Base-by-base conservation (phyloP, 2,797 vertebrate genomes). In the Galagoides demidoff region DNA sequence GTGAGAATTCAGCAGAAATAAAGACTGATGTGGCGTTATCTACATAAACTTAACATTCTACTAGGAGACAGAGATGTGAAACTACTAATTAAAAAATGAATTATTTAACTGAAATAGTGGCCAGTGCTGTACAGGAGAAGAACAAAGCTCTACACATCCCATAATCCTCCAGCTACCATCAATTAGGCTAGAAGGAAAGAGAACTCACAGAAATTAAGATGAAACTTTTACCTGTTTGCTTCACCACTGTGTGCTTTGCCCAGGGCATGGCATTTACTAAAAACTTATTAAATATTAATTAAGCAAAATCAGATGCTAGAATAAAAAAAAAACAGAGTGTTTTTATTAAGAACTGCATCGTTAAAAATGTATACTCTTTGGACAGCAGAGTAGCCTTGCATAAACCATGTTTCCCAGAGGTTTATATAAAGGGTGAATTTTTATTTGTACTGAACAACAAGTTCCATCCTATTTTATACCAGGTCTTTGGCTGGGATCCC, bases 241-340 rank as follows among this genome's bases (percentile, higher is more conserved):
- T 97, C 63, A 79, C 23, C 43, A 64, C n/a, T n/a, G 12, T 74
- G n/a, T 70, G 92, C 57, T 96, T 96, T 64, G 34, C n/a, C 85
- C 9, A 82, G 14, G 70, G 17, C n/a, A 74, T 78, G 37, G 14
- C 29, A 79, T 90, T 96, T 96, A 94, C 85, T 79, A 90, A 78
- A 92, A 90, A 71, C 27, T 23, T 89, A 94, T 83, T 97, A 97
- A 96, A 95, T 95, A 96, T 92, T 97, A 83, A 97, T 17, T 85
- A 66, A 82, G 71, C 85, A 74, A 96, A 88, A 93, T 85, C 93
- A 93, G 57, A 93, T 90, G n/a, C 73, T 88, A 94, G 43, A 73
- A 85, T 83, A 25, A 10, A 84, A 94, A 91, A 49, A 52, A 94
- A 89, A 13, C 8, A 86, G 20, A 3, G n/a, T 78, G 13, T 83